Base-by-base conservation (phyloP, 2,113 vertebrate genomes). In the Zosterops borbonicus region DNA sequence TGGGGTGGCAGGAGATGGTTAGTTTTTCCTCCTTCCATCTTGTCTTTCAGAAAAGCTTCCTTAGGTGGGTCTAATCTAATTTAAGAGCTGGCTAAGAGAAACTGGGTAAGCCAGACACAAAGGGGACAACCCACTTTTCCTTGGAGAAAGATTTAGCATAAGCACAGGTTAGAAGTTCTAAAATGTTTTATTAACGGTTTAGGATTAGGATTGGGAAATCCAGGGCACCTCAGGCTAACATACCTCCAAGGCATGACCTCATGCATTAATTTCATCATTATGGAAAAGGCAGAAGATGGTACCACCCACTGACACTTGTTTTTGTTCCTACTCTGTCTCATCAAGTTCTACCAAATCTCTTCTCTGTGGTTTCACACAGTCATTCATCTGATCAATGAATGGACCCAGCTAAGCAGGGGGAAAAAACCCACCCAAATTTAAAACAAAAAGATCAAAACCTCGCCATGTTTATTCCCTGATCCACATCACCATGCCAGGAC, bases 401-500 rank as follows among this genome's bases (percentile, higher is more conserved):
- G 10, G 16, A 69, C 4, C 4, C 33, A 88, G 16, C 9, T 9
- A 52, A 47, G 8, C 7, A 33, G 4, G 2, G 5, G 8, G 2
- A 12, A n/a, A 27, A 46, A 16, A 0, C 6, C 0, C 50, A 28
- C 12, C 0, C 44, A 44, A 50, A 65, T 14, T 3, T 0, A 4
- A 81, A 31, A 50, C 31, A 35, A 49, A 33, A 16, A 16, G 0
- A 46, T 4, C 39, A 31, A 53, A 68, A 5, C 7, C 5, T 31
- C 10, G 24, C 23, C 9, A 6, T 24, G 18, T 83, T 92, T 63
- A 19, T 33, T 65, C 23, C 33, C 29, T 46, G 23, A 91, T 16
- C 16, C 22, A 55, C 6, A 21, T 39, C 42, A 77, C 33, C 31
- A 71, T 27, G 68, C 5, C 8, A 78, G 14, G 39, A n/a, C 23